A percentile compares a stretch with the other conserved stretches of the same genome.
Evolutionary conservation across 2,797 vertebrate species (phyloP).

Genomic region (Cyprinodon diabolis): DNA sequence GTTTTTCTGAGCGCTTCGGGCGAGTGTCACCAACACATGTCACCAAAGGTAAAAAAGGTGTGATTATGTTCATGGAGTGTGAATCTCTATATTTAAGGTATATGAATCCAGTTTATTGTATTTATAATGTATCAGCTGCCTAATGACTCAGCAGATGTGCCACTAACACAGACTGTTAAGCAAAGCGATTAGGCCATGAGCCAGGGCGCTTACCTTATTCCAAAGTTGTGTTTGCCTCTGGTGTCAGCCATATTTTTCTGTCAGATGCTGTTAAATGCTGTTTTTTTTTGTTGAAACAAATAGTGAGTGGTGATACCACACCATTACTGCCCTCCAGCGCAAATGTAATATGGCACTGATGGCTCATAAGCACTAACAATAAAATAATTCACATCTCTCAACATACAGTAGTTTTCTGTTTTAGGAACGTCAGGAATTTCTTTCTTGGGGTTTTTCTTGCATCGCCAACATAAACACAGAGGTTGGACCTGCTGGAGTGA

Average conservation of each 20-base stretch:
- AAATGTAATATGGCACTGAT: slow-evolving; percentile 59
- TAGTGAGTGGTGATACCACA: slow-evolving; percentile 55
- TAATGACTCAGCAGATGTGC: slow-evolving; percentile 20
- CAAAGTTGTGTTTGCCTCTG: slow-evolving; percentile 42
- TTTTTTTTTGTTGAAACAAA: slow-evolving; percentile 67
- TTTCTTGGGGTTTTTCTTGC: slow-evolving; percentile 38
- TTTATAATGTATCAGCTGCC: slow-evolving; percentile 39
- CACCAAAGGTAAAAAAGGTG: slow-evolving; percentile 61
- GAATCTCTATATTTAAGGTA: slow-evolving; percentile 48
- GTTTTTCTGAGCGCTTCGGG: slow-evolving; percentile 66
- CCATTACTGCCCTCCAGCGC: slow-evolving; percentile 43
- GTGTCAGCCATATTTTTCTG: slow-evolving; percentile 56
- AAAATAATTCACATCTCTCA: slow-evolving; percentile 50
- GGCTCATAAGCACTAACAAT: slow-evolving; percentile 55
- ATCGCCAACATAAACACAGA: slow-evolving; percentile 39
- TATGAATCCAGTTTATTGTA: slow-evolving; percentile 40
- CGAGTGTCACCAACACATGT: slow-evolving; percentile 57
- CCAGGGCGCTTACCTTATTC: slow-evolving; percentile 61
- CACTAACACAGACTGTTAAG: slow-evolving; percentile 56
- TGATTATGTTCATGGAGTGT: slow-evolving; percentile 67
- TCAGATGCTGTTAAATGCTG: slow-evolving; percentile 58
- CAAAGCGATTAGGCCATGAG: slow-evolving; percentile 55
- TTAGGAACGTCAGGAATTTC: slow-evolving; percentile 26
- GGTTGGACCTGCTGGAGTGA: slow-evolving; percentile 34
- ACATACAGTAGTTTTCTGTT: slow-evolving; percentile 25